Evolutionary conservation across 2,797 vertebrate species (phyloP).

Genomic region (Gallinago solitaria): DNA sequence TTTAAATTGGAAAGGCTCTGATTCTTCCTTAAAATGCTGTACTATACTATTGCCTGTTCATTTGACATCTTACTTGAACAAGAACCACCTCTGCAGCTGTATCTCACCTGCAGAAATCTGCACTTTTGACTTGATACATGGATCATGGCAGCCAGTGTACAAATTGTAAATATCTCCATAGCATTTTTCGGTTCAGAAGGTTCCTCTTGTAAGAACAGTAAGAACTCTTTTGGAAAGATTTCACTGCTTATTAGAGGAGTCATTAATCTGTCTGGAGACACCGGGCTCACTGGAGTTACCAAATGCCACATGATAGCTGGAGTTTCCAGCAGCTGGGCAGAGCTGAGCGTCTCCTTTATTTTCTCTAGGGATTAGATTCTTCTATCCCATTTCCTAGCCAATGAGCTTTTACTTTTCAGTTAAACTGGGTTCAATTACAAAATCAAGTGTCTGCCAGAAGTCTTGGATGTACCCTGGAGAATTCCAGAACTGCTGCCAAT

Average conservation of each 20-base stretch:
- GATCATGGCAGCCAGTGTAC: not conserved
- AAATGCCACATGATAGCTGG: constrained; percentile 9
- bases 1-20: not conserved
- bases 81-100: not conserved
- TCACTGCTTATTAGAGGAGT: constrained; percentile 30
- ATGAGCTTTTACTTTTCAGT: constrained; percentile 57
- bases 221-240: constrained; percentile 34
- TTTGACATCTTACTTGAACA: not conserved
- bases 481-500: constrained; percentile 6
- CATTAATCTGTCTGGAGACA: constrained; percentile 37
- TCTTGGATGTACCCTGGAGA: not conserved
- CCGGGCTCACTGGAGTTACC: constrained; percentile 35
- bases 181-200: not conserved
- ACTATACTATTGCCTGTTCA: not conserved
- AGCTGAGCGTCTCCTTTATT: not conserved
- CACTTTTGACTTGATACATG: not conserved
- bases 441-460: constrained; percentile 45
- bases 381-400: constrained; percentile 53
- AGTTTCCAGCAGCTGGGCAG: constrained; percentile 27
- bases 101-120: not conserved
- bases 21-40: not conserved
- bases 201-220: not conserved
- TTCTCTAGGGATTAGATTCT: constrained; percentile 34
- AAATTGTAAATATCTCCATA: not conserved
- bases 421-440: constrained; percentile 57